Percentiles rank a stretch among this genome's conserved stretches.
Evolutionary conservation across 2,888 invertebrate species (phyloP).

Genomic region (Drosophila atripex): DNA sequence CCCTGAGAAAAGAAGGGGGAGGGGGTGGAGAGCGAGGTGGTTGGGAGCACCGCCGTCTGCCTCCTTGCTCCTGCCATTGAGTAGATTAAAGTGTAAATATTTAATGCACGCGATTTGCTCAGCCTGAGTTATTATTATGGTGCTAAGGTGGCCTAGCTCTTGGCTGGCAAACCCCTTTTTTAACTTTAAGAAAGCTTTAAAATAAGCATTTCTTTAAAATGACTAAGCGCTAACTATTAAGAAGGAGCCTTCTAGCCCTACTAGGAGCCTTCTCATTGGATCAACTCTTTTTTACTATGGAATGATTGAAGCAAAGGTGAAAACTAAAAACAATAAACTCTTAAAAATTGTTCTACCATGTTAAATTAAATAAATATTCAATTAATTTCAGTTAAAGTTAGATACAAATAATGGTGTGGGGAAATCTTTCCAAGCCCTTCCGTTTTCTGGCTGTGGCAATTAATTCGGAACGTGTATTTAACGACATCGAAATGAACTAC

Average conservation of each 20-base stretch:
- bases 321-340: no score
- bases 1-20: constrained; percentile 9
- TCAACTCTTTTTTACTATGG: no score
- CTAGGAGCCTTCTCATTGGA: no score
- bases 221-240: not conserved
- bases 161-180: constrained; percentile 16
- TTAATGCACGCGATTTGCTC: constrained; percentile 72
- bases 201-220: not conserved
- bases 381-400: not conserved
- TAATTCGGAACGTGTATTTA: constrained; percentile 72
- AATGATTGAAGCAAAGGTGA: no score
- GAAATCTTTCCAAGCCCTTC: not conserved
- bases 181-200: constrained; percentile 11
- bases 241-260: no score
- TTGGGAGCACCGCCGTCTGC: constrained; percentile 25
- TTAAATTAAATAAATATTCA: not conserved
- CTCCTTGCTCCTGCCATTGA: constrained; percentile 70
- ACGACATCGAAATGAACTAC: constrained; percentile 74
- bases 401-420: constrained; percentile 5
- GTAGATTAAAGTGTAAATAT: constrained; percentile 78
- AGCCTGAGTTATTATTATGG: constrained; percentile 64
- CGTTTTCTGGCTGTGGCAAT: constrained; percentile 43
- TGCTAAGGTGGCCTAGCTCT: not conserved
- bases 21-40: no score
- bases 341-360: no score